phyloP scores from a whole-genome alignment of 2,797 vertebrate species.

The Lagorchestes hirsutus region DNA sequence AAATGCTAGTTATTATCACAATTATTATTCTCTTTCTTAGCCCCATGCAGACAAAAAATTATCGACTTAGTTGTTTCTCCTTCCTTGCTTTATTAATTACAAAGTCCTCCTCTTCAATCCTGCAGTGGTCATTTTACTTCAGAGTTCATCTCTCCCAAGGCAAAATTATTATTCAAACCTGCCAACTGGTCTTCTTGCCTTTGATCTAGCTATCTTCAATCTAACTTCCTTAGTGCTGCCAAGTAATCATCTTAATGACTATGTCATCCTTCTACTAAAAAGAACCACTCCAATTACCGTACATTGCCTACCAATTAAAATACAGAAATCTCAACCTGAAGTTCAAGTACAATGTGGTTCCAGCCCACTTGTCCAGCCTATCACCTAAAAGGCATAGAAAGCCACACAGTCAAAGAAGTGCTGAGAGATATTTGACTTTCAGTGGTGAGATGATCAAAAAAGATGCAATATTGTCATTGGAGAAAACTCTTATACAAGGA shows the following conservation, averaged over 20 bases:
- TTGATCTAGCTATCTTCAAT: background rate
- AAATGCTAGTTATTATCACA: background rate
- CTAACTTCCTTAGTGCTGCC: background rate
- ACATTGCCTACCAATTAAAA: background rate
- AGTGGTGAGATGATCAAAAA: background rate
- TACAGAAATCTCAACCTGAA: background rate
- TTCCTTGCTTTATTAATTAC: background rate
- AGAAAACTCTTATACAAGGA: background rate
- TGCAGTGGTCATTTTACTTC: background rate
- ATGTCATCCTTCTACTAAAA: background rate
- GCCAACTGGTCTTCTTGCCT: background rate
- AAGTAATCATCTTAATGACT: background rate
- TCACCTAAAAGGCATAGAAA: background rate
- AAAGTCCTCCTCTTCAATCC: background rate
- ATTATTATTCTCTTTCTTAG: background rate
- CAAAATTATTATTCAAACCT: background rate
- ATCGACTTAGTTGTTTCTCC: background rate
- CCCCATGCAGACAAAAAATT: background rate
- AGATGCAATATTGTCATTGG: background rate
- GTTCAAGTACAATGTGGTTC: background rate
- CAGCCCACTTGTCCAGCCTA: too few species aligned
- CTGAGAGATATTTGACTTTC: background rate
- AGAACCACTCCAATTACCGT: background rate
- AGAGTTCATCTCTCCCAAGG: background rate
- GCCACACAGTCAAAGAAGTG: background rate